phyloP scores from a whole-genome alignment of 2,113 vertebrate genomes.

The Hydrochoerus hydrochaeris region DNA sequence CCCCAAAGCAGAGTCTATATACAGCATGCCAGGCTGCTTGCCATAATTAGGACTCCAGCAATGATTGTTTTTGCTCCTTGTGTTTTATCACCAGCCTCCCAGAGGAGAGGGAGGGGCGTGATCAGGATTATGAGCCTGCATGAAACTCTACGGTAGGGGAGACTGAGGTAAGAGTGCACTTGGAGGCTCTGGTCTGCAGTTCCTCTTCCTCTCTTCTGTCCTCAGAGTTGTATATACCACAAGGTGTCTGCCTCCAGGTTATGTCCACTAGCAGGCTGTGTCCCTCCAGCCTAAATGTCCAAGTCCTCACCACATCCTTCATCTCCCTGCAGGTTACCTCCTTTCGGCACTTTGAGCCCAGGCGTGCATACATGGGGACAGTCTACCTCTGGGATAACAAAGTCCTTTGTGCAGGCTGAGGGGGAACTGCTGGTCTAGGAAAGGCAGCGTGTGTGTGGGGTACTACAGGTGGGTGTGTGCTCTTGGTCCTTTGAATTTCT shows the following conservation, averaged over 20 bases:
- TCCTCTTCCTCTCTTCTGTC: neutral
- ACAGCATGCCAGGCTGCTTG: constrained; percentile 68
- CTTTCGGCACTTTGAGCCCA: neutral
- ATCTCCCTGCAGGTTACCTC: neutral
- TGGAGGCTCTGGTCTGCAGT: neutral
- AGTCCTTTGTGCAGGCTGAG: neutral
- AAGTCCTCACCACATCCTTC: neutral
- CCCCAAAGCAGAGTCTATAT: constrained; percentile 72
- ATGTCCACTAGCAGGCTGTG: neutral
- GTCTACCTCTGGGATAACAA: neutral
- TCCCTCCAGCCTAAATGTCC: neutral
- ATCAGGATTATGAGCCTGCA: neutral
- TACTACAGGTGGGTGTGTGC: neutral
- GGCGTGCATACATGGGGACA: neutral
- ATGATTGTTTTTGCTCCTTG: constrained; percentile 65
- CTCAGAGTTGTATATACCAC: neutral
- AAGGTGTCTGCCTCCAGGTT: neutral
- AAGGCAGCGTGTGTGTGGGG: neutral
- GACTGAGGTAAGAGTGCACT: neutral
- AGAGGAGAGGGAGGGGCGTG: neutral
- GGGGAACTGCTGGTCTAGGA: neutral
- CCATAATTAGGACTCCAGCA: constrained; percentile 76
- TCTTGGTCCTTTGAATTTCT: neutral
- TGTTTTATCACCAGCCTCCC: constrained; percentile 52
- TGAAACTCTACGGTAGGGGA: neutral